A percentile compares a stretch with the other conserved stretches of the same genome.
Evolutionary conservation across 2,797 vertebrate genomes (phyloP).

Genomic region (Odontamblyopus lacepedii): DNA sequence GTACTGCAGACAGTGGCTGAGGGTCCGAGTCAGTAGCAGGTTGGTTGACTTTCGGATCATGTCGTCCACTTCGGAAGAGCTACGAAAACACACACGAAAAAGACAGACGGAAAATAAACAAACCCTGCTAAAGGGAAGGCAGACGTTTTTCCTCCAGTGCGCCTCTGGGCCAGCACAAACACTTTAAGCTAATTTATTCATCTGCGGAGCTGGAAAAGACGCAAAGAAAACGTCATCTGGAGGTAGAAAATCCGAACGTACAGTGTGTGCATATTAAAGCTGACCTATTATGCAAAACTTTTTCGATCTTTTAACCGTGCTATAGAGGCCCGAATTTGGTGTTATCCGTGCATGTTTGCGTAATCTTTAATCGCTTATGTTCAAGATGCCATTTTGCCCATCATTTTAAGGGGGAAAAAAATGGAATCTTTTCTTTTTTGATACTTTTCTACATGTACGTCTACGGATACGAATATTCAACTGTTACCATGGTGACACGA

Average conservation of each 20-base stretch:
- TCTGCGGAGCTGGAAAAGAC: conserved; percentile 48
- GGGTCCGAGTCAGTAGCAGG: conserved; percentile 89
- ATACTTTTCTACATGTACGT: too few relatives aligned
- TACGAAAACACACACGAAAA: conserved; percentile 54
- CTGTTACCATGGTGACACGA: too few relatives aligned
- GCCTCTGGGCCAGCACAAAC: neutral
- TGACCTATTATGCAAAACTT: too few relatives aligned
- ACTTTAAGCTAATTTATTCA: conserved; percentile 12
- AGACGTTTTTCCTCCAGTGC: neutral
- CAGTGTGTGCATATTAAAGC: neutral
- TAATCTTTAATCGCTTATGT: too few relatives aligned
- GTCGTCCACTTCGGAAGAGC: conserved; percentile 95
- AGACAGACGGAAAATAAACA: neutral
- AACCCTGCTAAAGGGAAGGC: neutral
- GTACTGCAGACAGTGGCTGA: conserved; percentile 92
- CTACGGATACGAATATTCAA: too few relatives aligned
- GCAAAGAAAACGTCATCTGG: conserved; percentile 3
- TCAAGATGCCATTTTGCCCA: too few relatives aligned
- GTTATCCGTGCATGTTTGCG: too few relatives aligned
- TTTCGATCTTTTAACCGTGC: too few relatives aligned
- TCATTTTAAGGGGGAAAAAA: too few relatives aligned
- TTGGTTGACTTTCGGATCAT: conserved; percentile 98
- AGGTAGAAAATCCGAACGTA: neutral
- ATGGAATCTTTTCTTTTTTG: accelerated
- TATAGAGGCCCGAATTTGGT: too few relatives aligned